A percentile compares a stretch with the other conserved stretches of the same genome.
Evolutionary conservation across 1,140 invertebrate genomes (phyloP).

Genomic region (Sarcophaga peregrina): DNA sequence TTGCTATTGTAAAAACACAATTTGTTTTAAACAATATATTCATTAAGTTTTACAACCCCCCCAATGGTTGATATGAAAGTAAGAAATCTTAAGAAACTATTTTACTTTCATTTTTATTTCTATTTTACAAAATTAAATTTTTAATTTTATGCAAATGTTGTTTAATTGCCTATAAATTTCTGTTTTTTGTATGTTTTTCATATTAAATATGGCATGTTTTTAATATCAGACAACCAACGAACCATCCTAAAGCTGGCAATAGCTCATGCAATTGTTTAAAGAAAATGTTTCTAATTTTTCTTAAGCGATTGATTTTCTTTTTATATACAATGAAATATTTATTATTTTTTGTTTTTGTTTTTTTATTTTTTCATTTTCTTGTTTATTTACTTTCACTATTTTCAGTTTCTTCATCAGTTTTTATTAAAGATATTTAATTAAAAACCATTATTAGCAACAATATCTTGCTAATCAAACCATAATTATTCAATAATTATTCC

Average conservation of each 20-base stretch:
- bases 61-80: too few species aligned
- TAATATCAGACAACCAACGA: not conserved
- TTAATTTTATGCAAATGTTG: too few species aligned
- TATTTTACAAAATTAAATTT: too few species aligned
- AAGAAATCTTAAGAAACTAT: too few species aligned
- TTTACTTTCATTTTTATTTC: too few species aligned
- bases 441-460: not conserved
- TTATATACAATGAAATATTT: not conserved
- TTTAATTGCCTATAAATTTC: too few species aligned
- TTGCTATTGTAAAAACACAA: too few species aligned
- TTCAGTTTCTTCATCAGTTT: not conserved
- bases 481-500: conserved; percentile 16
- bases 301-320: not conserved
- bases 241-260: not conserved
- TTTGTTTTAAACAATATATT: too few species aligned
- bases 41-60: too few species aligned
- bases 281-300: not conserved
- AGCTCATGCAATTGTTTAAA: conserved; percentile 35
- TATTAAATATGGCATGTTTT: too few species aligned
- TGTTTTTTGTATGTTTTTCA: too few species aligned
- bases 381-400: conserved; percentile 28
- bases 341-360: too few species aligned
- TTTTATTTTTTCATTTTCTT: not conserved
- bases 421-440: not conserved
- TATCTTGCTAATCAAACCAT: conserved; percentile 6